Evolutionary conservation across 2,113 vertebrate genomes (phyloP).

Genomic region (Aramus guarauna): DNA sequence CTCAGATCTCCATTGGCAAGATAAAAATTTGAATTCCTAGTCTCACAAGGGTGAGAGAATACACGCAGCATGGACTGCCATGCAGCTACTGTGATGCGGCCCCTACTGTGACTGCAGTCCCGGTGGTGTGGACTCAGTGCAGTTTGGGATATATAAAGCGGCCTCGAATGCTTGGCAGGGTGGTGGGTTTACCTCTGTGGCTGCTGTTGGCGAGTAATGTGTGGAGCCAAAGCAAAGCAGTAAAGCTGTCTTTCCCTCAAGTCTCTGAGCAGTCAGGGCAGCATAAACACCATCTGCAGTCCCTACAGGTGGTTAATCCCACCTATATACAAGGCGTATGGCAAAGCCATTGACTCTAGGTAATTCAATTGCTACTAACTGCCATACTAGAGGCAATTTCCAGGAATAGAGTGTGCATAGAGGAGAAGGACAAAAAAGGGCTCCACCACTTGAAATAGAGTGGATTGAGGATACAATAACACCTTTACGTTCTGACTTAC

Average conservation of each 20-base stretch:
- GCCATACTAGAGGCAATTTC: neutral
- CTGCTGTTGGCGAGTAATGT: neutral
- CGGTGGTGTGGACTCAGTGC: neutral
- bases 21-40: neutral
- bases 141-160: neutral
- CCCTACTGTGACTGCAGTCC: neutral
- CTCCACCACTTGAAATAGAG: neutral
- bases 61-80: neutral
- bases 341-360: neutral
- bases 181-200: neutral
- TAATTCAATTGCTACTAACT: neutral
- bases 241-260: neutral
- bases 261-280: neutral
- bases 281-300: constrained; percentile 6
- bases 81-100: neutral
- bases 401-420: neutral
- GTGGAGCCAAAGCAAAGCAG: neutral
- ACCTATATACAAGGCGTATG: neutral
- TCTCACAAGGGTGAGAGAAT: neutral
- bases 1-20: neutral
- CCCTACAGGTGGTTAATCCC: constrained; percentile 14
- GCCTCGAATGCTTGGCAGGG: neutral
- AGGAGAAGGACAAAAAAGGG: neutral
- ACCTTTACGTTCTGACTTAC: neutral
- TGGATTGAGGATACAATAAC: neutral